Evolutionary conservation across 2,888 invertebrate species (phyloP).

Genomic region (Lithophane socia): DNA sequence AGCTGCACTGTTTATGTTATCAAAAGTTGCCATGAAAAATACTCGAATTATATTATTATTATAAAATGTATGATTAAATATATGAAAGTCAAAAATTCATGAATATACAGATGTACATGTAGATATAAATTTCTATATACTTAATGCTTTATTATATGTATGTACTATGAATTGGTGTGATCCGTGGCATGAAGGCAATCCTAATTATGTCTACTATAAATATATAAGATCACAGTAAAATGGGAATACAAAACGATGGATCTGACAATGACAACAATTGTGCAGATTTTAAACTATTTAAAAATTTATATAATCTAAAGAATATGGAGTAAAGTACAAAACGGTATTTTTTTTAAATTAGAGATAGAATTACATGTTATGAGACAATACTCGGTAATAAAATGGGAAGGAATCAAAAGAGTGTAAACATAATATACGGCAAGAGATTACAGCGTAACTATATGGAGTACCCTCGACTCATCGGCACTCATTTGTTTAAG

Average conservation of each 20-base stretch:
- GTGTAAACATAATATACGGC: constrained; percentile 40
- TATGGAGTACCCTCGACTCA: constrained; percentile 8
- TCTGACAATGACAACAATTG: constrained; percentile 52
- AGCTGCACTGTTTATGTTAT: constrained; percentile 46
- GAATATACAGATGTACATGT: constrained; percentile 41
- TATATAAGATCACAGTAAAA: constrained; percentile 67
- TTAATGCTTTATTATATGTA: constrained; percentile 49
- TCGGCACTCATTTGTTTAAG: constrained; percentile 36
- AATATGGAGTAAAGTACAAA: constrained; percentile 25
- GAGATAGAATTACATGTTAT: constrained; percentile 7
- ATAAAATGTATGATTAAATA: constrained; percentile 56
- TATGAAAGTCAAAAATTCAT: constrained; percentile 62
- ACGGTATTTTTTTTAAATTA: neutral
- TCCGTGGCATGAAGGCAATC: constrained; percentile 63
- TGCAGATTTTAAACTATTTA: constrained; percentile 35
- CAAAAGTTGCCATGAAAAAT: constrained; percentile 58
- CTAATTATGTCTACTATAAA: constrained; percentile 61
- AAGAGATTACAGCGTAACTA: constrained; percentile 44
- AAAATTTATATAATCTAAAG: neutral
- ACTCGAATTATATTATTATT: constrained; percentile 52
- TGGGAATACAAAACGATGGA: constrained; percentile 62
- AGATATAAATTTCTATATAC: constrained; percentile 55
- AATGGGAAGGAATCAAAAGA: constrained; percentile 34
- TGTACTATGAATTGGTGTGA: constrained; percentile 65
- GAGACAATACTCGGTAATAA: neutral